Base-by-base conservation (phyloP, 2,113 vertebrate species). In the Neodon shergylaensis region DNA sequence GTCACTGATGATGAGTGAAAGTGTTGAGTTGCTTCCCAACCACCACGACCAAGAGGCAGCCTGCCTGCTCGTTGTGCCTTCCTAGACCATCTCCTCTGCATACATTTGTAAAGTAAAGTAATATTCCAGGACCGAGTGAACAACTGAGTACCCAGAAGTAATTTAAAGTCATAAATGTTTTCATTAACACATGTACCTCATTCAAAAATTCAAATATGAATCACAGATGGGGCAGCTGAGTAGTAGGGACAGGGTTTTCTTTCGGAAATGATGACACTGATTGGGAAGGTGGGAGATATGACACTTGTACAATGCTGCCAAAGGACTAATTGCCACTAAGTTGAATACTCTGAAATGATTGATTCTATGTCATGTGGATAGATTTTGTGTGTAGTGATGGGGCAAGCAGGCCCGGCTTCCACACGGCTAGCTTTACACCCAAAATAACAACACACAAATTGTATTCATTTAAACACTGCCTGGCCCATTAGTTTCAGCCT, bases 31-130 rank as follows among this genome's bases (percentile, higher is more conserved):
- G 13, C 19, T n/a, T 91, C 33, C 26, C 26, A n/a, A 61, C 13
- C 16, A 24, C 5, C 0, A 31, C 0, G 6, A 16, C 33, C 5
- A 7, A 47, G 81, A 83, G 54, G 12, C 0, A 8, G 16, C 65
- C 17, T 24, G 36, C 39, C 49, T 42, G 36, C 58, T 61, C 52
- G 0, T 17, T 2, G 1, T 13, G 28, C 4, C 31, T 36, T 12
- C 47, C 42, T 1, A 58, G 33, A 19, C 22, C 7, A 7, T 24
- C 31, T 89, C 58, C 82, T 47, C 0, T 12, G 1, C 19, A 44
- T 21, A 0, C 3, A 14, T 5, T 5, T 47, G 33, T 11, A 44
- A 86, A n/a, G 33, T 33, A n/a, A 63, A 86, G n/a, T 54, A 88
- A 52, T 44, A 24, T 13, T 26, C 36, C n/a, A 61, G 26, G n/a